Base-by-base conservation (phyloP, 2,797 vertebrate species). In the Zalophus californianus region DNA sequence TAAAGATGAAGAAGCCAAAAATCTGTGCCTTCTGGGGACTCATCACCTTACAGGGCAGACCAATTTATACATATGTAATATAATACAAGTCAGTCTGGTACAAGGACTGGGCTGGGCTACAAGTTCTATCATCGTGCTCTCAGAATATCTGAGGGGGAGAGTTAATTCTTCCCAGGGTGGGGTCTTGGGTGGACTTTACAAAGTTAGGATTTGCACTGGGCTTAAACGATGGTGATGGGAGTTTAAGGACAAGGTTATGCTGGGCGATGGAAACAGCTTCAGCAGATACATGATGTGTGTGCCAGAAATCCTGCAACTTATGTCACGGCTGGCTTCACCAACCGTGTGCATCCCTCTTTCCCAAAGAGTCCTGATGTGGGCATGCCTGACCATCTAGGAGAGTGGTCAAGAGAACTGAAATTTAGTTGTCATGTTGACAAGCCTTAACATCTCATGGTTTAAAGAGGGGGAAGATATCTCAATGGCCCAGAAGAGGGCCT, bases 241-340 rank as follows among this genome's bases (percentile, higher is more conserved):
- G 58, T 44, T 41, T 48, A 38, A n/a, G 16, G 60, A 64, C 66
- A 60, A 23, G 11, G 21, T 29, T n/a, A 11, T 12, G 73, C 1
- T 32, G 5, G 73, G 38, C 32, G 5, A 14, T 3, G 48, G 29
- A 20, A 77, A 41, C 1, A 62, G 25, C 38, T 68, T 35, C 13
- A 15, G 62, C 18, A 79, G 27, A 41, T 18, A 64, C 0, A 3
- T 0, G 1, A 32, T 13, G 2, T 23, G 21, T 32, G 25, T 15
- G 14, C n/a, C 78, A 80, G 15, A 21, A 27, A 29, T 54, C 32
- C 21, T 23, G 12, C 9, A 16, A 21, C 35, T 13, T 29, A 35
- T 35, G 15, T 20, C 48, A 14, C 3, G 20, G 7, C 23, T 5
- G 0, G 56, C 50, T 68, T 89, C 32, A 21, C 18, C 41, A 3